These are phyloP conservation scores for Stenotaenia linearis DNA, from an alignment of 2,888 invertebrate species.

Conservation along the genomic window DNA sequence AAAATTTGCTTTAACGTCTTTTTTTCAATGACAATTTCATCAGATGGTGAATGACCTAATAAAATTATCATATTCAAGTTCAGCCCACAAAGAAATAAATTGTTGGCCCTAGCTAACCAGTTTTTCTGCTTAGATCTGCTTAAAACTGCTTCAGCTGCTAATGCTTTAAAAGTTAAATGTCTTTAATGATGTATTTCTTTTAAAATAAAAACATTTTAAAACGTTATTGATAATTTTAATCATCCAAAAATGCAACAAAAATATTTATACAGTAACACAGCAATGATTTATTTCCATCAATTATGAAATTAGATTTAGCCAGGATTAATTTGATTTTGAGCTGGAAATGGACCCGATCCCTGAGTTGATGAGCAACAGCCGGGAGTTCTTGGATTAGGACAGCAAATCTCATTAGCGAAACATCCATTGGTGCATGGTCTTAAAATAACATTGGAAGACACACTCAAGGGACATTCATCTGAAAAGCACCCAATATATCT, in stretches of 20 bases:
- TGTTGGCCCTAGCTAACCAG: not conserved
- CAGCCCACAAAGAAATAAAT: not conserved
- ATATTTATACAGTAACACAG: not conserved
- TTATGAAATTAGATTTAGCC: not conserved
- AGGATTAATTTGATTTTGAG: not conserved
- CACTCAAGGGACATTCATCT: not conserved
- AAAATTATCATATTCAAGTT: not conserved
- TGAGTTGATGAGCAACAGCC: not conserved
- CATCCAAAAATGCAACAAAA: no score
- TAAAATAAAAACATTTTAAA: not conserved
- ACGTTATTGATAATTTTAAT: no score
- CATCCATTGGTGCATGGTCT: not conserved
- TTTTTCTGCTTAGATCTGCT: not conserved
- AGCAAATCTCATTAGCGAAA: not conserved
- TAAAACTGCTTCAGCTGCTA: not conserved
- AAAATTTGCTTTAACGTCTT: not conserved
- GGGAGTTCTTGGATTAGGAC: not conserved
- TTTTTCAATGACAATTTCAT: not conserved
- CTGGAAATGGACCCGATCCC: not conserved
- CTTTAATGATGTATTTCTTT: not conserved
- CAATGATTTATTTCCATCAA: not conserved
- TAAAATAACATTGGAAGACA: not conserved
- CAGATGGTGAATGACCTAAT: not conserved
- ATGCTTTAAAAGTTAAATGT: no score
- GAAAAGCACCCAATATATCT: not conserved